These are phyloP conservation scores for Nixonia krombeini DNA, from an alignment of 1,140 invertebrate species.

Conservation along the genomic window DNA sequence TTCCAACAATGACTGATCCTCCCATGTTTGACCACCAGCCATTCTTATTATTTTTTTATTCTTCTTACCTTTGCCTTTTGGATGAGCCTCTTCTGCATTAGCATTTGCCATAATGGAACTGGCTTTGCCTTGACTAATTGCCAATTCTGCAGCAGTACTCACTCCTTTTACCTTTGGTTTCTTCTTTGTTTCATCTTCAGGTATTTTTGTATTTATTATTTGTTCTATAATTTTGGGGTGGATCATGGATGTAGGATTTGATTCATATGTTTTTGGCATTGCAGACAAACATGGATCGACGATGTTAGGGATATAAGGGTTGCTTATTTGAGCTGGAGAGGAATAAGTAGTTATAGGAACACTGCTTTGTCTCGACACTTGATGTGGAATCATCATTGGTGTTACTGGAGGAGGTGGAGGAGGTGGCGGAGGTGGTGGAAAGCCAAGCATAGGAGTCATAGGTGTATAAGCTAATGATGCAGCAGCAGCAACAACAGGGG, in stretches of 20 bases:
- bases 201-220: slow-evolving; percentile 76
- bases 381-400: slow-evolving; percentile 74
- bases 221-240: slow-evolving; percentile 68
- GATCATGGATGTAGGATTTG: slow-evolving; percentile 59
- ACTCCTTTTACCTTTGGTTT: slow-evolving; percentile 79
- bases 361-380: slow-evolving; percentile 72
- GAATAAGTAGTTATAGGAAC: slow-evolving; percentile 66
- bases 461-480: slow-evolving; percentile 56
- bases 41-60: slow-evolving; percentile 86
- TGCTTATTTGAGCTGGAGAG: slow-evolving; percentile 65
- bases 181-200: slow-evolving; percentile 78
- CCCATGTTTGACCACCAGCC: slow-evolving; percentile 95
- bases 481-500: slow-evolving; percentile 63
- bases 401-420: slow-evolving; percentile 74
- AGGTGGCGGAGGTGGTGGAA: slow-evolving; percentile 73
- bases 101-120: slow-evolving; percentile 73
- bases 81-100: slow-evolving; percentile 76
- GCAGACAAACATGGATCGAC: slow-evolving; percentile 63
- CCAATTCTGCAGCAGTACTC: slow-evolving; percentile 67
- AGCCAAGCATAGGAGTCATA: slow-evolving; percentile 55
- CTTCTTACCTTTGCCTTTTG: slow-evolving; percentile 77
- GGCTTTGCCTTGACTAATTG: slow-evolving; percentile 70
- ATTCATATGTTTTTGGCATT: slow-evolving; percentile 63
- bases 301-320: slow-evolving; percentile 61
- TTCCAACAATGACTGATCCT: slow-evolving; percentile 90